phyloP scores from a whole-genome alignment of 1,140 invertebrate species.

The Euwallacea fornicatus region DNA sequence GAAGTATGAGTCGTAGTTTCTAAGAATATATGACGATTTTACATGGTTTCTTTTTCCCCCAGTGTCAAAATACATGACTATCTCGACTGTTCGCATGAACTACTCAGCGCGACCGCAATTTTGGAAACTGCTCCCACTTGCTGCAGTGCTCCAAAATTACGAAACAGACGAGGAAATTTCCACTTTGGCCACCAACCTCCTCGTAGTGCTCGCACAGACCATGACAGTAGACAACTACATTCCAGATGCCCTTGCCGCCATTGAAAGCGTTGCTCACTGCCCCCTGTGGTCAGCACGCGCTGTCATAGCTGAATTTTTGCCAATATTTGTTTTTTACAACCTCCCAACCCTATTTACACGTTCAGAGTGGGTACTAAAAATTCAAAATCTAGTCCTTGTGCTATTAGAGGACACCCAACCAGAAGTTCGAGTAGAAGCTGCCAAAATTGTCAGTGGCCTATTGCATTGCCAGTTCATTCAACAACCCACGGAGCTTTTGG shows the following conservation, averaged over 20 bases:
- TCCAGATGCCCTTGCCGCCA: slow-evolving; percentile 56
- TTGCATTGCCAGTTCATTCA: slow-evolving; percentile 82
- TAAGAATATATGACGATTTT: not conserved
- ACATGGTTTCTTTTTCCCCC: slow-evolving; percentile 43
- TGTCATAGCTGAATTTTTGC: slow-evolving; percentile 73
- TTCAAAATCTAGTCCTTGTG: slow-evolving; percentile 63
- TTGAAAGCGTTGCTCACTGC: slow-evolving; percentile 56
- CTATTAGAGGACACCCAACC: slow-evolving; percentile 70
- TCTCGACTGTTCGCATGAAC: slow-evolving; percentile 56
- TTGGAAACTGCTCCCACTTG: slow-evolving; percentile 65
- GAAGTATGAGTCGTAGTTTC: not conserved
- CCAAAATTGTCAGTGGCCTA: slow-evolving; percentile 80
- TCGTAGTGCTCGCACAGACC: slow-evolving; percentile 66
- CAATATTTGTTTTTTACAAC: slow-evolving; percentile 83
- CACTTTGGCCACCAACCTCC: slow-evolving; percentile 64
- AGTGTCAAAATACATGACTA: slow-evolving; percentile 63
- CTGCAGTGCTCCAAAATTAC: slow-evolving; percentile 75
- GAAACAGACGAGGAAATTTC: slow-evolving; percentile 81
- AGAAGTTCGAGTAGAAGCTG: slow-evolving; percentile 80
- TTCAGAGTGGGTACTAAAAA: slow-evolving; percentile 58
- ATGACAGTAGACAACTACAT: slow-evolving; percentile 59
- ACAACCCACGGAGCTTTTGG: slow-evolving; percentile 61
- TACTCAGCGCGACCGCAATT: slow-evolving; percentile 59
- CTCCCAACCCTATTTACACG: slow-evolving; percentile 70
- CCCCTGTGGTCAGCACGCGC: slow-evolving; percentile 79